Percentiles rank a stretch among this genome's conserved stretches.
Conservation (phyloP, 2,113 vertebrate species). For the Tragelaphus buxtoni region DNA sequence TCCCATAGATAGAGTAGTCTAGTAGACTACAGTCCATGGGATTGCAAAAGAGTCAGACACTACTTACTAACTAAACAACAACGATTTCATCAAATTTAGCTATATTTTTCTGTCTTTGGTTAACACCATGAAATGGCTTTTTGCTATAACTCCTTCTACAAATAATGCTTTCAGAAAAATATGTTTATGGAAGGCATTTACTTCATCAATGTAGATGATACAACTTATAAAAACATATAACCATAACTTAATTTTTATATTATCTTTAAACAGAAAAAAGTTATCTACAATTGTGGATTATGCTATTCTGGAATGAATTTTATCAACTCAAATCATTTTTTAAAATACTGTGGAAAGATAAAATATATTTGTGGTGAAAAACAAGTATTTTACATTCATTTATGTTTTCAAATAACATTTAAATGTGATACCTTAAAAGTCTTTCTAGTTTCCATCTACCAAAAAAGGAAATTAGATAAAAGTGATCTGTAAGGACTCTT, state of each 20-base stretch:
- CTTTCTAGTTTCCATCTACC: not conserved
- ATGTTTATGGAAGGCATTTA: not conserved
- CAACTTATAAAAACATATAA: not conserved
- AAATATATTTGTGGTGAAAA: slow-evolving; percentile 1
- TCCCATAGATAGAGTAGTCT: not conserved
- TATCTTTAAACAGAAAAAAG: not conserved
- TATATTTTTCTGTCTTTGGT: not conserved
- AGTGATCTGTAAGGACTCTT: not conserved
- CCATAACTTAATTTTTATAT: not conserved
- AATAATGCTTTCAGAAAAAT: slow-evolving; percentile 13
- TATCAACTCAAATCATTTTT: not conserved
- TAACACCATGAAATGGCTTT: not conserved
- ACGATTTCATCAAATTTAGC: not conserved
- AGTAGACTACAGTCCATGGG: not conserved
- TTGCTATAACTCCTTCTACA: not conserved
- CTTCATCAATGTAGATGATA: not conserved
- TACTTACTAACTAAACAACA: not conserved
- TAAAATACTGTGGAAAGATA: not conserved
- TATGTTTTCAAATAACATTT: slow-evolving; percentile 20
- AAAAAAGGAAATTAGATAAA: slow-evolving; percentile 12
- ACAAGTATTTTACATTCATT: not conserved
- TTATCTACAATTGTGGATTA: not conserved
- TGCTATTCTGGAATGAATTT: not conserved
- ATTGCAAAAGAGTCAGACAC: not conserved
- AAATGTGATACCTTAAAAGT: not conserved